Percentiles rank a stretch among this genome's conserved stretches.
Conservation (phyloP, 2,113 vertebrate genomes). For the Peromyscus californicus region DNA sequence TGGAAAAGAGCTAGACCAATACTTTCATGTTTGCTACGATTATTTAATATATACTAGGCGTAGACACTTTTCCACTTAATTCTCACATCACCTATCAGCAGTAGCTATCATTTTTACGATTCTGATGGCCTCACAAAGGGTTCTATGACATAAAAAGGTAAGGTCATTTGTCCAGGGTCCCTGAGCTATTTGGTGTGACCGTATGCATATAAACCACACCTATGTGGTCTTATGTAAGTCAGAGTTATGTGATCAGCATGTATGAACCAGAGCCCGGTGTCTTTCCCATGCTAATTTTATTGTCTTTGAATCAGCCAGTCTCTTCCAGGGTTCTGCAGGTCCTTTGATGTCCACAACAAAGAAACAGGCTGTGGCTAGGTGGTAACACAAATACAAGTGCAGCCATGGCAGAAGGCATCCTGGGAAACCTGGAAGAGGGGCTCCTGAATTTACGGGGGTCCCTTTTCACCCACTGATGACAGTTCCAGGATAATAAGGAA, state of each 20-base stretch:
- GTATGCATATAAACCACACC: background rate
- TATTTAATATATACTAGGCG: background rate
- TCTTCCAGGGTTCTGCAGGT: background rate
- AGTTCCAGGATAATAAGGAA: background rate
- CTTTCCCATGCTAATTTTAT: background rate
- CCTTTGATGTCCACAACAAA: background rate
- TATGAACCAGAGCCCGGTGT: background rate
- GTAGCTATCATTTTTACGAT: background rate
- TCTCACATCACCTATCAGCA: background rate
- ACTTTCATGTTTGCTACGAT: background rate
- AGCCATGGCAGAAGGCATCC: background rate
- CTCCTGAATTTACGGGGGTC: background rate
- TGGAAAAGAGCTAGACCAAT: background rate
- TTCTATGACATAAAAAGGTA: background rate
- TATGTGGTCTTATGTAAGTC: background rate
- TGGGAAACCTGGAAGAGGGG: background rate
- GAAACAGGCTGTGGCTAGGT: background rate
- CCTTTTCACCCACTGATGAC: background rate
- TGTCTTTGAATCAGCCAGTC: background rate
- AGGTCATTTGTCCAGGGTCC: slow-evolving; percentile 22
- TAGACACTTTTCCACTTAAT: slow-evolving; percentile 12
- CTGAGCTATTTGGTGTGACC: background rate
- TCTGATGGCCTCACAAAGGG: background rate
- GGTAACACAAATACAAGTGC: background rate
- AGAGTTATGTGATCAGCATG: background rate